phyloP scores from a whole-genome alignment of 1,140 invertebrate species.

The Rhopalosiphum padi region DNA sequence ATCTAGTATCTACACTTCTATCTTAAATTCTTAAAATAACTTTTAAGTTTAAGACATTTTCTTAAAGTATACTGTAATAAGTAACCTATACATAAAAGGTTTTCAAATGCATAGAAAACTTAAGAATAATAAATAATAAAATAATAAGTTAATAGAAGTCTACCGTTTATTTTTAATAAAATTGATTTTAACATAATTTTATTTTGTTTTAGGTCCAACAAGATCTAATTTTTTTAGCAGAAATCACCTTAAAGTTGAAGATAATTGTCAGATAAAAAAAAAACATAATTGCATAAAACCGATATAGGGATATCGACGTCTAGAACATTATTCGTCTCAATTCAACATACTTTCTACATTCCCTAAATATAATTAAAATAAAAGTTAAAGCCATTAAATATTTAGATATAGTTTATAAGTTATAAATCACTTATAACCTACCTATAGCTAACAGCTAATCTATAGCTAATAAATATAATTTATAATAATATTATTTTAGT shows the following conservation, averaged over 20 bases:
- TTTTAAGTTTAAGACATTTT: too few relatives aligned
- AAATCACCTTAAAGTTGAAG: not conserved
- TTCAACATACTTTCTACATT: not conserved
- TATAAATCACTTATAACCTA: too few relatives aligned
- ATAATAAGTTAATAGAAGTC: too few relatives aligned
- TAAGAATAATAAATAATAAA: not conserved
- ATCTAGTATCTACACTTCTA: not conserved
- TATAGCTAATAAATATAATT: too few relatives aligned
- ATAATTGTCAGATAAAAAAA: not conserved
- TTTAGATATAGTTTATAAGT: not conserved
- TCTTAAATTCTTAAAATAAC: too few relatives aligned
- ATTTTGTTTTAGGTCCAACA: not conserved
- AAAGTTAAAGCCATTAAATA: not conserved
- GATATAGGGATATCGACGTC: not conserved
- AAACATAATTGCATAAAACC: not conserved
- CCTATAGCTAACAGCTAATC: too few relatives aligned
- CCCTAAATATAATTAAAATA: not conserved
- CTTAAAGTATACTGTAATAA: too few relatives aligned
- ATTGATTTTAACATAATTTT: too few relatives aligned
- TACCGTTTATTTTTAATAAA: too few relatives aligned
- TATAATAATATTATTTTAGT: too few relatives aligned
- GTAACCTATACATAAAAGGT: too few relatives aligned
- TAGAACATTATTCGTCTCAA: not conserved
- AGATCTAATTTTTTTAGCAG: not conserved
- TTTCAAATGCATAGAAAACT: not conserved